Evolutionary conservation across 2,888 invertebrate species (phyloP), one percentile per base, ranked within the genome.

Genomic region (Cybosia mesomella): DNA sequence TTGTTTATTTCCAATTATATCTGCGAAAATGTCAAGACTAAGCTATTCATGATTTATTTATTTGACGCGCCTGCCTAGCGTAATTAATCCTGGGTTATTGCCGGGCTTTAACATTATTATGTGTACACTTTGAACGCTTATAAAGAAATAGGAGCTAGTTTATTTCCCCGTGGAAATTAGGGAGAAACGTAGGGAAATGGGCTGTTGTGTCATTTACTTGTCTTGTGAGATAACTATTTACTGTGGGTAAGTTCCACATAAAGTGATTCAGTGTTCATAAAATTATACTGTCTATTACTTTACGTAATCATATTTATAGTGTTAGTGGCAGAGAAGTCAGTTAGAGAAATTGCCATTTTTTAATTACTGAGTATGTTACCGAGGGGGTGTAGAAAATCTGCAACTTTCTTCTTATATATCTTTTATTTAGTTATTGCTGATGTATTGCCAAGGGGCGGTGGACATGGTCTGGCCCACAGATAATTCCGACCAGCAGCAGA

Each of bases 91-190:
- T 7, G 54, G 22, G 57, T 28, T 8, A 39, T 43, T 49, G 57
- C 54, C 55, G 34, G 28, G 36, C 34, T 49, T 63, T 32, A n/a
- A 53, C 22, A n/a, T 18, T 22, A 36, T 59, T 53, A 59, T 58
- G 32, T 54, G 43, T 58, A 58, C 53, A 55, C 49, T 59, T 60
- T 68, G 57, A 61, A 60, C 22, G 60, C 24, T 22, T 58, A 58
- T 58, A 54, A 67, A 67, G 67, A 63, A 63, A 63, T 63, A 67
- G 21, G 63, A 63, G 36, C 58, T 67, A 54, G 63, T 67, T 67
- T 63, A 58, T 63, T 67, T 67, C 67, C 62, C 63, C n/a, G 54
- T 67, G 67, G 58, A 63, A 67, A 67, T 67, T 58, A 67, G 58
- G 28, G 34, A 13, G 15, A 54, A 34, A 13, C 28, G 28, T 66